phyloP scores from a whole-genome alignment of 2,888 invertebrate genomes.

The Dicycla oo region DNA sequence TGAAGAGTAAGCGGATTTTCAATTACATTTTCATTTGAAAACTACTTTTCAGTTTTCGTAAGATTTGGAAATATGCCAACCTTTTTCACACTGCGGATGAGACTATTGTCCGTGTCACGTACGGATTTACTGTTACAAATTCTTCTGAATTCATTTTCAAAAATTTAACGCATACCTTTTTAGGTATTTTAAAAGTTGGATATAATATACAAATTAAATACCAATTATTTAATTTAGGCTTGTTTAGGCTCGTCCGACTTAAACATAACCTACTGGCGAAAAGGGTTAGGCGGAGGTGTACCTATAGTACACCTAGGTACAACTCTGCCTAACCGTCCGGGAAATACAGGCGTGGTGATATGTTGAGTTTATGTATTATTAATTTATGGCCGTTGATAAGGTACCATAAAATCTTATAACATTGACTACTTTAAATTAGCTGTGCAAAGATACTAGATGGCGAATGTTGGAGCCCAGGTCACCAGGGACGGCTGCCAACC shows the following conservation, averaged over 20 bases:
- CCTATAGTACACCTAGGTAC: no score
- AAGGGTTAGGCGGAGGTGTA: no score
- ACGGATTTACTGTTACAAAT: conserved; percentile 15
- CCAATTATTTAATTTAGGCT: neutral
- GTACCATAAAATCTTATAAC: neutral
- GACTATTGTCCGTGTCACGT: conserved; percentile 4
- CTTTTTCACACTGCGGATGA: conserved; percentile 19
- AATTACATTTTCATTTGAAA: neutral
- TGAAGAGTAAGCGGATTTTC: no score
- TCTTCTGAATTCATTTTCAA: conserved; percentile 11
- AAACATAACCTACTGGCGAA: no score
- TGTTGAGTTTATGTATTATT: no score
- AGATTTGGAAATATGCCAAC: conserved; percentile 47
- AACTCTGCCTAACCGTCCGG: no score
- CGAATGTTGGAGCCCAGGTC: neutral
- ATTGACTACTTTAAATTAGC: neutral
- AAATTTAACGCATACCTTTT: neutral
- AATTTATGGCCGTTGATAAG: no score
- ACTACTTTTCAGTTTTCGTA: conserved; percentile 3
- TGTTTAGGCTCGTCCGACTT: no score
- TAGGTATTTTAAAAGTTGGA: no score
- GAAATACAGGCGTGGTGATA: no score
- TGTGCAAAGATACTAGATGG: neutral
- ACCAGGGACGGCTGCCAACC: neutral
- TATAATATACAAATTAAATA: neutral